phyloP scores from a whole-genome alignment of 2,113 vertebrate genomes.

The Oryzias melastigma region DNA sequence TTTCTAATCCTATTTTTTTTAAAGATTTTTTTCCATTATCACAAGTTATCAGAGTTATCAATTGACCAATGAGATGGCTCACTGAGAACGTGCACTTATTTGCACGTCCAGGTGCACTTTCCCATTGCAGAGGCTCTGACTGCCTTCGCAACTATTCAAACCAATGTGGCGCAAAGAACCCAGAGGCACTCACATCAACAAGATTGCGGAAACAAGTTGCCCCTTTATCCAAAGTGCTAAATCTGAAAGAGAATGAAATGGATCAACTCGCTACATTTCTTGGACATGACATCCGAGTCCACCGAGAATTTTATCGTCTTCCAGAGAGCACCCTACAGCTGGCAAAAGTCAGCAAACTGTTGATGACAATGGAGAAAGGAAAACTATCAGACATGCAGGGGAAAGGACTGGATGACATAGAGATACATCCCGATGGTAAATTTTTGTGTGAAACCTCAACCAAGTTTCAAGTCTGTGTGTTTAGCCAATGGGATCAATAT shows the following conservation, averaged over 20 bases:
- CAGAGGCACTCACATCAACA: not conserved
- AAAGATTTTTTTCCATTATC: no score
- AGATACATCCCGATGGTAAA: conserved; percentile 16
- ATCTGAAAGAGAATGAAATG: conserved; percentile 31
- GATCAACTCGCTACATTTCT: conserved; percentile 38
- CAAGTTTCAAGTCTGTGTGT: not conserved
- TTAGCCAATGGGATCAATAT: not conserved
- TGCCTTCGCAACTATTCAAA: not conserved
- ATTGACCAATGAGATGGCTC: no score
- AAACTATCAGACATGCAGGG: conserved; percentile 34
- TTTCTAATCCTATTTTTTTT: no score
- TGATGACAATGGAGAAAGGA: conserved; percentile 43
- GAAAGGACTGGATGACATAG: conserved; percentile 38
- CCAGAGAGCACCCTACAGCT: conserved; percentile 34
- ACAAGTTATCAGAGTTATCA: no score
- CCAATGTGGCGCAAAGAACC: not conserved
- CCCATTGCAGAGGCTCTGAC: conserved; percentile 16
- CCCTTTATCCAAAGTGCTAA: conserved; percentile 30
- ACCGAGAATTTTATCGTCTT: conserved; percentile 32
- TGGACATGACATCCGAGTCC: conserved; percentile 17
- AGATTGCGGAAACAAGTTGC: conserved; percentile 29
- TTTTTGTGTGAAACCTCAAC: not conserved
- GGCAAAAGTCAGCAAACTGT: conserved; percentile 22
- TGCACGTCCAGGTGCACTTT: conserved; percentile 4
- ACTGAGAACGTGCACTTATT: conserved; percentile 18